Evolutionary conservation across 2,888 invertebrate species (phyloP), one percentile per base, ranked within the genome.

Genomic region (Caradrina clavipalpis): DNA sequence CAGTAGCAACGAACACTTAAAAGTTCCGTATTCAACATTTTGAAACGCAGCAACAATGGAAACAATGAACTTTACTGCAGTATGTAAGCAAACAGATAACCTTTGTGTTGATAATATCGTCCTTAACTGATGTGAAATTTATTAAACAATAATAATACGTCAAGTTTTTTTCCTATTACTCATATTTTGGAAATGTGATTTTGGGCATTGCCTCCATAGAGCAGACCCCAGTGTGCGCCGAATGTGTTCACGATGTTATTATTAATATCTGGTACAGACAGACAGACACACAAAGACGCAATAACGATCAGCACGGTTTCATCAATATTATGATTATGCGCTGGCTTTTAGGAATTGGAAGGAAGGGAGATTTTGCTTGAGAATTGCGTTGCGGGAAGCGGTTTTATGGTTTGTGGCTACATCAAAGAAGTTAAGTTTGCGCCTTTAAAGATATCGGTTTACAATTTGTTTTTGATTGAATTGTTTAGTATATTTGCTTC

Each of bases 221-320:
- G n/a, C n/a, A n/a, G n/a, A n/a, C n/a, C n/a, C n/a, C n/a, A n/a
- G n/a, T n/a, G n/a, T n/a, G n/a, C n/a, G n/a, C 69, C 69, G 77
- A 83, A 82, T 82, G 71, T 84, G 79, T 81, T 78, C 78, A 73
- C 67, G 78, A 73, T 78, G 77, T 74, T 78, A 76, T 84, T 86
- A 87, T 85, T 86, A 87, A 86, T 84, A 82, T 83, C 66, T 79
- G 72, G n/a, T 35, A 71, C 59, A 80, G 19, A 72, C 71, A 76
- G 64, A 69, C 71, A 76, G 64, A 81, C 73, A 72, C 50, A 71
- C 69, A 78, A 60, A 70, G 69, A 55, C 47, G 70, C 61, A 76
- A 80, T 79, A 79, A 76, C 69, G 64, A 73, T 72, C 73, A 66
- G 63, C 57, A 70, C 72, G 62, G 61, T 69, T 79, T 51, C 64